Evolutionary conservation across 2,797 vertebrate species (phyloP).

Genomic region (Chaenodraco wilsoni): DNA sequence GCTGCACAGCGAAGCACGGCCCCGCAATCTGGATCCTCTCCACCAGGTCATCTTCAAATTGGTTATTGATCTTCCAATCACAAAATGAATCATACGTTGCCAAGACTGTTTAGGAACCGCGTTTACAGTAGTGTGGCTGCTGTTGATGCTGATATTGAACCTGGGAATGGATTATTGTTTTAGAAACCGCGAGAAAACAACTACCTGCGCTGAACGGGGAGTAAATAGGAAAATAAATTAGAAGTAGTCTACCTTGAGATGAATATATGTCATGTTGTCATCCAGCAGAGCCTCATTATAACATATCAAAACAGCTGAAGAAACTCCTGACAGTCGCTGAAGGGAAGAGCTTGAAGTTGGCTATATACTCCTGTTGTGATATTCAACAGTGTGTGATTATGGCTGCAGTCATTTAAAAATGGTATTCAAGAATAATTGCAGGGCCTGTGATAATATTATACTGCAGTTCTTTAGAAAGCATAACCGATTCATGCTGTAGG

Average conservation of each 20-base stretch:
- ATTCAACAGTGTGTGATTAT: slow-evolving; percentile 36
- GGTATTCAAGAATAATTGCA: slow-evolving; percentile 28
- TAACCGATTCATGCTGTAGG: not conserved
- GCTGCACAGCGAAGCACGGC: slow-evolving; percentile 60
- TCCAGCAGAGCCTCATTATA: slow-evolving; percentile 71
- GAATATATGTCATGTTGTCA: slow-evolving; percentile 67
- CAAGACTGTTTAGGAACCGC: slow-evolving; percentile 67
- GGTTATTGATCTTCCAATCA: slow-evolving; percentile 85
- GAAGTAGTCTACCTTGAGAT: slow-evolving; percentile 50
- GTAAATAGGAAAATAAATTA: slow-evolving; percentile 63
- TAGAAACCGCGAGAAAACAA: slow-evolving; percentile 58
- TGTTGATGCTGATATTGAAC: slow-evolving; percentile 56
- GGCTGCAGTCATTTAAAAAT: slow-evolving; percentile 1
- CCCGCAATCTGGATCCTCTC: slow-evolving; percentile 70
- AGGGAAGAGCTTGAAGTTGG: slow-evolving; percentile 61
- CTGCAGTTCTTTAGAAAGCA: slow-evolving; percentile 11
- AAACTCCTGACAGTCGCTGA: slow-evolving; percentile 49
- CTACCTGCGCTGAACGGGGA: slow-evolving; percentile 33
- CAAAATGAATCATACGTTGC: slow-evolving; percentile 79
- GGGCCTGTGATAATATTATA: slow-evolving; percentile 17
- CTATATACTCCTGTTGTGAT: not conserved
- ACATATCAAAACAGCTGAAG: slow-evolving; percentile 57
- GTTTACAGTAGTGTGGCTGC: slow-evolving; percentile 68
- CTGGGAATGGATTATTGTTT: slow-evolving; percentile 67
- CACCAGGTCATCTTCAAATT: slow-evolving; percentile 82